Conservation (phyloP, 2,113 vertebrate genomes). For the Noturus placidus region DNA sequence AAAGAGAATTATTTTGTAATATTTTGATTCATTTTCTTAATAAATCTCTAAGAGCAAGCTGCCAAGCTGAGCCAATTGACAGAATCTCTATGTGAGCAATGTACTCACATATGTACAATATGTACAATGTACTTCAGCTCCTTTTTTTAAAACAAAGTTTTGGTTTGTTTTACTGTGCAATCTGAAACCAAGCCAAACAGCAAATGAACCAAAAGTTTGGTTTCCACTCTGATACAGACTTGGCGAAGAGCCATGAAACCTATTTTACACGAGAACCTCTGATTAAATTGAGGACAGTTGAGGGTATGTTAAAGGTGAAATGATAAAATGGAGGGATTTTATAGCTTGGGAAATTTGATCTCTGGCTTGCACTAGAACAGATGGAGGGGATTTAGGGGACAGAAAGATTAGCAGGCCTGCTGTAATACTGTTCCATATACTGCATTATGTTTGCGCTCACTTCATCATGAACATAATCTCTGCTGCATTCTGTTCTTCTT, state of each 20-base stretch:
- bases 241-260: not conserved
- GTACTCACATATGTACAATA: no score
- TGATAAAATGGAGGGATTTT: constrained; percentile 67
- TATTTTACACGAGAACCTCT: not conserved
- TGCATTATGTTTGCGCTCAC: not conserved
- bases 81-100: not conserved
- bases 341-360: constrained; percentile 15
- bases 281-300: not conserved
- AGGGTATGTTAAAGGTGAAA: constrained; percentile 52
- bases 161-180: not conserved
- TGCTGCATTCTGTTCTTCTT: not conserved
- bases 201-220: not conserved
- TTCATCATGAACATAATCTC: not conserved
- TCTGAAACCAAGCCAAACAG: not conserved
- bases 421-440: not conserved
- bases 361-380: not conserved
- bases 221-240: not conserved
- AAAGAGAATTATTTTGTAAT: no score
- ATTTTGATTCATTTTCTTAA: no score
- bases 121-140: no score
- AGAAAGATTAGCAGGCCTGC: not conserved
- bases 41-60: not conserved
- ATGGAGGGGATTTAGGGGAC: not conserved
- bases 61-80: not conserved
- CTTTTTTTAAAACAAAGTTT: not conserved